Percentiles rank a stretch among this genome's conserved stretches.
These are phyloP conservation scores for Epinephelus lanceolatus DNA, from an alignment of 2,113 vertebrate genomes.

Conservation along the genomic window DNA sequence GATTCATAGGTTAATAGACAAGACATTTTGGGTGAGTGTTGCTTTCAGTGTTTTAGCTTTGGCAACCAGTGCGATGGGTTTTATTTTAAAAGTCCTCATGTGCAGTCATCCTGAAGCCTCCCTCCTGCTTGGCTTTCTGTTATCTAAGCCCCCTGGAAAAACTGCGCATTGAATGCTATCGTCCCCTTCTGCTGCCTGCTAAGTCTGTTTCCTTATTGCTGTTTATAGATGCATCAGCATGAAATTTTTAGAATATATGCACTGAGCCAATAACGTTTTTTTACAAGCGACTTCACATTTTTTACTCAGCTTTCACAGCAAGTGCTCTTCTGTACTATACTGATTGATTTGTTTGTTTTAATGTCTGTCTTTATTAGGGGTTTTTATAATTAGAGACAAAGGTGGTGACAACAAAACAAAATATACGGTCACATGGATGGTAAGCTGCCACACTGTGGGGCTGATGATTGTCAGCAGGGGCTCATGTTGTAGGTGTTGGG, in stretches of 20 bases:
- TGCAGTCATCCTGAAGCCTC: constrained; percentile 65
- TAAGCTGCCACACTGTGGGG: constrained; percentile 37
- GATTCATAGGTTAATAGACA: constrained; percentile 83
- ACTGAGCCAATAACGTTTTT: neutral
- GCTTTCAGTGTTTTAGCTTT: constrained; percentile 74
- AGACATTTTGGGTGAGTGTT: constrained; percentile 74
- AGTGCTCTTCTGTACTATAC: neutral
- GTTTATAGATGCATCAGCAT: constrained; percentile 45
- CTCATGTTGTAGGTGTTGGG: constrained; percentile 53
- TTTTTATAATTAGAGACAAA: neutral
- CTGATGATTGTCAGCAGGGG: constrained; percentile 53
- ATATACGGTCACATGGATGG: constrained; percentile 24
- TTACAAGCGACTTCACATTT: neutral
- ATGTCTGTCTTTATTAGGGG: neutral
- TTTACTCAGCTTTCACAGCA: constrained; percentile 3
- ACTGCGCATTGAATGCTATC: constrained; percentile 35
- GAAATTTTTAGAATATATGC: constrained; percentile 33
- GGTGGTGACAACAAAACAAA: neutral
- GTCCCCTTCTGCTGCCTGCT: constrained; percentile 47
- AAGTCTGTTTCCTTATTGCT: constrained; percentile 30
- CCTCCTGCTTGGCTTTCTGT: constrained; percentile 55
- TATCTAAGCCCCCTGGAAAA: constrained; percentile 55
- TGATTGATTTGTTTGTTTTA: constrained; percentile 4
- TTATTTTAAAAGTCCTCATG: constrained; percentile 73
- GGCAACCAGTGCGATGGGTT: constrained; percentile 65